Conservation (phyloP, 2,888 invertebrate genomes). For the Chaitophorus viminalis region DNA sequence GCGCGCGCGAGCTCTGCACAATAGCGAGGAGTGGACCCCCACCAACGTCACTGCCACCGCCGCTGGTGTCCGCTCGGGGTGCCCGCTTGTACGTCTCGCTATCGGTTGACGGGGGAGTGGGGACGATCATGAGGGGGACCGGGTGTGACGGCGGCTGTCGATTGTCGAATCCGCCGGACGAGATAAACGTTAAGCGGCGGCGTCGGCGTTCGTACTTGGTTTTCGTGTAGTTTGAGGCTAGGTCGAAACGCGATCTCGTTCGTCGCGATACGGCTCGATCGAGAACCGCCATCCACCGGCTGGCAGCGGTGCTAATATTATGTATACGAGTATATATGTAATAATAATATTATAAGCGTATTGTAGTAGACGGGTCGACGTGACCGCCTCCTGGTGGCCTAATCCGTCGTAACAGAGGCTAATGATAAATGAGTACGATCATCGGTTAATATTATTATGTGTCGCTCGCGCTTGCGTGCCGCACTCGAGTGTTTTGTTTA, state of each 20-base stretch:
- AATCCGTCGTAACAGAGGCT: not conserved
- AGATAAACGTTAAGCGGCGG: conserved; percentile 34
- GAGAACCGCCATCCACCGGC: conserved; percentile 6
- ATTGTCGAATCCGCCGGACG: conserved; percentile 37
- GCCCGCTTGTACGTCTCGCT: not conserved
- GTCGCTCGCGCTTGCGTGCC: no score
- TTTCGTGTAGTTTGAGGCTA: not conserved
- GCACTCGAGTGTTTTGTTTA: not conserved
- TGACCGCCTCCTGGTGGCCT: conserved; percentile 40
- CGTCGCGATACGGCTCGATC: conserved; percentile 7
- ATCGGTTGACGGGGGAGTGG: no score
- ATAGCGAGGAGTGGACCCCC: conserved; percentile 20
- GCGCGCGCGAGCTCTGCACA: conserved; percentile 12
- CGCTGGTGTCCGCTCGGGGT: conserved; percentile 33
- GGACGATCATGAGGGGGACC: not conserved
- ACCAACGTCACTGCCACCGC: not conserved
- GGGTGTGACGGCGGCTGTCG: conserved; percentile 27
- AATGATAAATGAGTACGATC: not conserved
- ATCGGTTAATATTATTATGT: no score
- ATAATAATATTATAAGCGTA: no score
- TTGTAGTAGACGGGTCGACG: conserved; percentile 20
- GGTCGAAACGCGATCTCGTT: no score
- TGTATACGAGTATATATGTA: no score
- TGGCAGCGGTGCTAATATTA: conserved; percentile 30
- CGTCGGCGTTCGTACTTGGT: not conserved